A percentile compares a stretch with the other conserved stretches of the same genome.
phyloP scores from a whole-genome alignment of 2,888 invertebrate genomes.

The Eulithis testata region DNA sequence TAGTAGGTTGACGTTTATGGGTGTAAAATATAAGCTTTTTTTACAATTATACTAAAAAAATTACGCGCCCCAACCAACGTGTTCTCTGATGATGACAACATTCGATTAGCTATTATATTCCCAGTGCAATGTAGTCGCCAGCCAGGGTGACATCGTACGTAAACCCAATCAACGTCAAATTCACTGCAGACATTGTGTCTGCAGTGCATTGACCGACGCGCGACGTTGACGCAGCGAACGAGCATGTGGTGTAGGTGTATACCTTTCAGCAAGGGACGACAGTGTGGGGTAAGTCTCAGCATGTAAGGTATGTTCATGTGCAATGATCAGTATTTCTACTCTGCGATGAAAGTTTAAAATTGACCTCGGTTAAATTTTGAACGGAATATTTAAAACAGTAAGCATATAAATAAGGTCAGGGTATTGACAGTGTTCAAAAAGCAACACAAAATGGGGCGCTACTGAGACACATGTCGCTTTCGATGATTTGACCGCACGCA shows the following conservation, averaged over 20 bases:
- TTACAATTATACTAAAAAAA: no score
- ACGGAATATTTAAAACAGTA: no score
- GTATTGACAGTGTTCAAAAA: no score
- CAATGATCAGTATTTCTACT: background rate
- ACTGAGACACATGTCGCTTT: background rate
- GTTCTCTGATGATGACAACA: background rate
- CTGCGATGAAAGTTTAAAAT: no score
- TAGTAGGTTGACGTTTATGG: no score
- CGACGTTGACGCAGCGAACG: constrained; percentile 23
- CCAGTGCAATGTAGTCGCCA: background rate
- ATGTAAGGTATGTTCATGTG: background rate
- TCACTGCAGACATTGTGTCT: constrained; percentile 15
- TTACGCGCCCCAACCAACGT: no score
- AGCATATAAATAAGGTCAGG: no score
- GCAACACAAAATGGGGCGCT: no score
- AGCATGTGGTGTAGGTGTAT: constrained; percentile 10
- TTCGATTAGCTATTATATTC: background rate
- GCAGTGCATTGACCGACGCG: constrained; percentile 23
- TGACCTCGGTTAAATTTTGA: no score
- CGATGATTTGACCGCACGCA: constrained; percentile 15
- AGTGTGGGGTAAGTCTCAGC: no score
- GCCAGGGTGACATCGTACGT: constrained; percentile 13
- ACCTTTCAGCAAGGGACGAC: constrained; percentile 5
- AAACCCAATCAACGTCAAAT: constrained; percentile 22
- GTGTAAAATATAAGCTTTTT: no score